Conservation (phyloP, 1,140 invertebrate genomes). For the Aphis gossypii region DNA sequence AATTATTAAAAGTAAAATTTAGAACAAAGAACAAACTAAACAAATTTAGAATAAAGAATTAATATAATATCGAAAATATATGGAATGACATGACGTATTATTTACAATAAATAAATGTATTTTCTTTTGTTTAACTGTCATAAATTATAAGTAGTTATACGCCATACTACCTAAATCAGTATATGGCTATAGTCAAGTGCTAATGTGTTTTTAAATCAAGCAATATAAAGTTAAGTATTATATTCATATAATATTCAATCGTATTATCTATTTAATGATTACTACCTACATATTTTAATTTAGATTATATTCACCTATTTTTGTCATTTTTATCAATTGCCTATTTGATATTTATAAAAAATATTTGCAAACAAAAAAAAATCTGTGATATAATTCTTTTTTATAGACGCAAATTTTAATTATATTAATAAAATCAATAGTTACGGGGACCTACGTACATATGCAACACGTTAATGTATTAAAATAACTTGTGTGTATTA, state of each 20-base stretch:
- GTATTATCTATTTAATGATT: not conserved
- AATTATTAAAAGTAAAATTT: not conserved
- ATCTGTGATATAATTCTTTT: not conserved
- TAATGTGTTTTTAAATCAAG: not conserved
- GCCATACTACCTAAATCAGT: not conserved
- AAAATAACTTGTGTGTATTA: not conserved
- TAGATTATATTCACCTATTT: not conserved
- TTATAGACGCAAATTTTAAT: not conserved
- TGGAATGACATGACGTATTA: not conserved
- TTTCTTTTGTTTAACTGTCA: not conserved
- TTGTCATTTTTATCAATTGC: not conserved
- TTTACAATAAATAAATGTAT: not conserved
- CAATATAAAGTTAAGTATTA: not conserved
- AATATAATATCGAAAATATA: not conserved
- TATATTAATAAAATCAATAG: not conserved
- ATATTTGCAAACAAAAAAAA: not conserved
- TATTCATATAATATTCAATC: conserved; percentile 1
- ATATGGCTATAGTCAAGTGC: not conserved
- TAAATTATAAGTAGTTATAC: not conserved
- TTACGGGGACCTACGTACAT: not conserved
- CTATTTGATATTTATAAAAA: not conserved
- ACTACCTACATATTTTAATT: conserved; percentile 1
- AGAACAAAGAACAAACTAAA: not conserved
- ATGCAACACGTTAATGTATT: not conserved
- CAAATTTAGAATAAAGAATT: not conserved